Conservation (phyloP, 2,888 invertebrate species). For the Autographa gamma region DNA sequence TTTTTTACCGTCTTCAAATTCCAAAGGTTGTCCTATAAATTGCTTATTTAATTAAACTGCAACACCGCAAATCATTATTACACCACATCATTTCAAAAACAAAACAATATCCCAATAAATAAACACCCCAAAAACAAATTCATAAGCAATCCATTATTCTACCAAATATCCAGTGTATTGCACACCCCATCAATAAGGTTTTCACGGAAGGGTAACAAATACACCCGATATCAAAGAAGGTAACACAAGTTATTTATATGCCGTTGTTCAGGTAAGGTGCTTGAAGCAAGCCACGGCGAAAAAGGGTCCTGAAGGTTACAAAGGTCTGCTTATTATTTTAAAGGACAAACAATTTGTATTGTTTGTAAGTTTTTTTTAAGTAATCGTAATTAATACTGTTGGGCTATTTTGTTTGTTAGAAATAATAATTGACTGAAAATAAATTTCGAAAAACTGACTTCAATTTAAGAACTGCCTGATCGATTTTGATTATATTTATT, state of each 20-base stretch:
- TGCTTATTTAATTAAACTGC: no score
- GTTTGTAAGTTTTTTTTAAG: not conserved
- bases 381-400: no score
- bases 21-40: no score
- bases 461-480: no score
- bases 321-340: conserved; percentile 6
- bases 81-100: no score
- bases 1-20: no score
- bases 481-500: no score
- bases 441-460: no score
- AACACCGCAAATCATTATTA: no score
- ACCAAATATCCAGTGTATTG: not conserved
- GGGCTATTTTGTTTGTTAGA: no score
- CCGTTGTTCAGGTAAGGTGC: conserved; percentile 17
- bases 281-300: conserved; percentile 31
- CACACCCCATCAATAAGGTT: not conserved
- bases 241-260: conserved; percentile 25
- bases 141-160: not conserved
- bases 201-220: conserved; percentile 14
- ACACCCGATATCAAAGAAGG: conserved; percentile 17
- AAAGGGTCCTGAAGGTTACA: conserved; percentile 51
- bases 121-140: conserved; percentile 1
- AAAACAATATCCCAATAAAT: not conserved
- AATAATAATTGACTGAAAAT: no score
- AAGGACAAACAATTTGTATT: not conserved